These are phyloP conservation scores for Hyphantria cunea DNA, from an alignment of 1,140 invertebrate species.

Conservation along the genomic window DNA sequence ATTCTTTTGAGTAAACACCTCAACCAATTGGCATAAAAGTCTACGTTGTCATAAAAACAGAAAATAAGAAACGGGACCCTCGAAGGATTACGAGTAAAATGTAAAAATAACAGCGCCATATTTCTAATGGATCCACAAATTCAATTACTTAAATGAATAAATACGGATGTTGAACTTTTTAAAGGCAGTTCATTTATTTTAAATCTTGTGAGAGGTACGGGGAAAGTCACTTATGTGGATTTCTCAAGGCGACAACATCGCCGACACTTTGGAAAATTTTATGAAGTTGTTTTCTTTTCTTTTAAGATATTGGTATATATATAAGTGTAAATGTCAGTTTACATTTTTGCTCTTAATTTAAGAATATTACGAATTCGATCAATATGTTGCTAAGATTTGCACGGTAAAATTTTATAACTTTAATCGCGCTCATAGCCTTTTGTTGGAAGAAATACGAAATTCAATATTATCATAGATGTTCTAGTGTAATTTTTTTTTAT, in stretches of 20 bases:
- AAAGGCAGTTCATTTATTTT: conserved; percentile 44
- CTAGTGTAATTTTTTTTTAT: too few species aligned
- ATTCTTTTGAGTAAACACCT: too few species aligned
- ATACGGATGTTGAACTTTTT: conserved; percentile 39
- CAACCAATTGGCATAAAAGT: too few species aligned
- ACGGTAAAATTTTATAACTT: too few species aligned
- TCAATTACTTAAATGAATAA: conserved; percentile 59
- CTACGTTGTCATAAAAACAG: neutral
- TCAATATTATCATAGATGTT: too few species aligned
- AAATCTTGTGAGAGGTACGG: conserved; percentile 25
- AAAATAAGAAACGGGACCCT: neutral
- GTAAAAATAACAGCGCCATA: conserved; percentile 24
- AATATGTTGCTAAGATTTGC: too few species aligned
- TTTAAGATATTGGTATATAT: too few species aligned
- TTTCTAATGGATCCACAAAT: conserved; percentile 45
- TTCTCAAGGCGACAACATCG: conserved; percentile 33
- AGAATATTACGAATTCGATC: too few species aligned
- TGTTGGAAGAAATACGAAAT: too few species aligned
- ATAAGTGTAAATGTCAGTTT: too few species aligned
- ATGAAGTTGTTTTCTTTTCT: neutral
- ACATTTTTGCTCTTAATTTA: too few species aligned
- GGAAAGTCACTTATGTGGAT: conserved; percentile 36
- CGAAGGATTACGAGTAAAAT: conserved; percentile 4
- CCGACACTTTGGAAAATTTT: neutral
- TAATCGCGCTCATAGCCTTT: too few species aligned